A percentile compares a stretch with the other conserved stretches of the same genome.
Evolutionary conservation across 2,888 invertebrate genomes (phyloP).

Genomic region (Parnassius smintheus): DNA sequence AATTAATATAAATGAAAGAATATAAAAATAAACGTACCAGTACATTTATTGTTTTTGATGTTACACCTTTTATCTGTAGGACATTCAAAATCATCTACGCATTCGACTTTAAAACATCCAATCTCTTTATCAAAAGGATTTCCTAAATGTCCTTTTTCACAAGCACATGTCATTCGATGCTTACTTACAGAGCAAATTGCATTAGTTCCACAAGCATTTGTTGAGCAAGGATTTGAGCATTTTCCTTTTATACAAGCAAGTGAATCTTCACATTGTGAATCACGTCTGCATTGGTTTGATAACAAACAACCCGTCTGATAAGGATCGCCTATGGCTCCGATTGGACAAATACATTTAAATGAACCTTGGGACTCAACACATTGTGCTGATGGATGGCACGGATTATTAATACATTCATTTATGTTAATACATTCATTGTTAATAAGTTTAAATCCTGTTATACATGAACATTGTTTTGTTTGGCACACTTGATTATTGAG

Average conservation of each 20-base stretch:
- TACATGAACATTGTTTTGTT: slow-evolving; percentile 88
- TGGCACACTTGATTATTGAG: slow-evolving; percentile 88
- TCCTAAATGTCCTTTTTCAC: slow-evolving; percentile 90
- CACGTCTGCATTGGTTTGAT: slow-evolving; percentile 88
- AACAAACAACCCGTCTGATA: slow-evolving; percentile 84
- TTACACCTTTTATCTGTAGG: slow-evolving; percentile 88
- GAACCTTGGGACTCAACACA: slow-evolving; percentile 91
- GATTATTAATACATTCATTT: slow-evolving; percentile 89
- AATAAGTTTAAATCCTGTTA: slow-evolving; percentile 86
- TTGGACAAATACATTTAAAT: slow-evolving; percentile 89
- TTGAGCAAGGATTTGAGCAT: slow-evolving; percentile 91
- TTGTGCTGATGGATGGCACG: slow-evolving; percentile 90
- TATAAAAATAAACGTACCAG: slow-evolving; percentile 76
- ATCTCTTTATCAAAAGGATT: slow-evolving; percentile 88
- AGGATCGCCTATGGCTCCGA: slow-evolving; percentile 89
- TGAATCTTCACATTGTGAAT: slow-evolving; percentile 88
- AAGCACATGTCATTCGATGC: slow-evolving; percentile 87
- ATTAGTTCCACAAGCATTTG: slow-evolving; percentile 87
- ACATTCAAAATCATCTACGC: slow-evolving; percentile 89
- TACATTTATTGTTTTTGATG: slow-evolving; percentile 87
- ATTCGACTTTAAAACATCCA: slow-evolving; percentile 95
- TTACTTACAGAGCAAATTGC: slow-evolving; percentile 88
- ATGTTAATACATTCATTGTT: slow-evolving; percentile 90
- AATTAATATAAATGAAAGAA: too few species aligned
- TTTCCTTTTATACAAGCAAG: slow-evolving; percentile 88